These are phyloP conservation scores for Pterostichus niger DNA, from an alignment of 2,888 invertebrate species.

Conservation along the genomic window DNA sequence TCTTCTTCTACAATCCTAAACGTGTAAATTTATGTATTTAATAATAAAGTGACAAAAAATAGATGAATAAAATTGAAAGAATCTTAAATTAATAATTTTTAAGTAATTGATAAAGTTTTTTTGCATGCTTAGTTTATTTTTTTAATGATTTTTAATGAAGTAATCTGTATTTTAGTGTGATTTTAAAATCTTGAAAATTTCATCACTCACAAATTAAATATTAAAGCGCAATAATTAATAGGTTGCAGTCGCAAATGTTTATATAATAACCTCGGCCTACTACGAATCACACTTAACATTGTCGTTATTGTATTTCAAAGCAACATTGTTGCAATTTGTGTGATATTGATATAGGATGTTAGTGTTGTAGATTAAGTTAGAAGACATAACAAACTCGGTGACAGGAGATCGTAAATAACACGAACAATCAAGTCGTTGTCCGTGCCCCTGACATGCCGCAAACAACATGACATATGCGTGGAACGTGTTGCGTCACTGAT, in stretches of 20 bases:
- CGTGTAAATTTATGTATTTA: too few species aligned
- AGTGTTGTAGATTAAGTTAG: slow-evolving; percentile 39
- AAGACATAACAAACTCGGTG: slow-evolving; percentile 51
- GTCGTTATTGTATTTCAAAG: slow-evolving; percentile 34
- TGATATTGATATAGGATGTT: slow-evolving; percentile 54
- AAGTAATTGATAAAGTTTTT: too few species aligned
- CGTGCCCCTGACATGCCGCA: slow-evolving; percentile 20
- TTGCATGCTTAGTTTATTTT: too few species aligned
- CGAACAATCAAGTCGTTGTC: slow-evolving; percentile 36
- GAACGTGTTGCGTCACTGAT: slow-evolving; percentile 38
- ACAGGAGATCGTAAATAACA: slow-evolving; percentile 33
- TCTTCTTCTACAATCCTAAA: too few species aligned
- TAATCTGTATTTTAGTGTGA: too few species aligned
- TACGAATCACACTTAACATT: slow-evolving; percentile 8
- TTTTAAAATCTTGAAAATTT: too few species aligned
- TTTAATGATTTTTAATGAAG: too few species aligned
- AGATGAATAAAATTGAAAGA: too few species aligned
- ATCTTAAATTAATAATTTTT: too few species aligned
- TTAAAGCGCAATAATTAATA: not conserved
- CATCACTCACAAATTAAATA: not conserved
- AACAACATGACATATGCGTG: slow-evolving; percentile 40
- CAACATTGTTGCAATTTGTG: slow-evolving; percentile 42
- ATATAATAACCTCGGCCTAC: slow-evolving; percentile 9
- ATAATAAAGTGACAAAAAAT: too few species aligned
- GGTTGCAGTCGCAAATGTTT: slow-evolving; percentile 6